phyloP scores from a whole-genome alignment of 2,113 vertebrate species.

The Pelecanus crispus region DNA sequence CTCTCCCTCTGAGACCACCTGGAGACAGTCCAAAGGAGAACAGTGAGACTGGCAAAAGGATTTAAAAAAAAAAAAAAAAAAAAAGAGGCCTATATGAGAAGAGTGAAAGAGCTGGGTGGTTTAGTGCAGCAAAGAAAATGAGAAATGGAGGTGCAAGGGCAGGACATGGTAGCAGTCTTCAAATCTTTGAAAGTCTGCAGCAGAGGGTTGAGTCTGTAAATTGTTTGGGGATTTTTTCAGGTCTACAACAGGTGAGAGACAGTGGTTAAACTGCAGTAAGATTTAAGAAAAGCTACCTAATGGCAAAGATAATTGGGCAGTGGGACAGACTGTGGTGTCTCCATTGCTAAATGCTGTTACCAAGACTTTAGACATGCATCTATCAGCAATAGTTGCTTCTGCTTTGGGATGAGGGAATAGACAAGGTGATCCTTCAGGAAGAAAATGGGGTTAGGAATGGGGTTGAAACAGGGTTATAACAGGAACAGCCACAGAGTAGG shows the following conservation, averaged over 20 bases:
- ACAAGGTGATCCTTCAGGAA: not conserved
- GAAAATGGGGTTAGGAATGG: not conserved
- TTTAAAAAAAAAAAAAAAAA: not conserved
- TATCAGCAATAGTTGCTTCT: not conserved
- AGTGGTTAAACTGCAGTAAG: not conserved
- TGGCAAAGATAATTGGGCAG: not conserved
- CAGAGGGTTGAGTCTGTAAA: not conserved
- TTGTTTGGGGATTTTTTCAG: not conserved
- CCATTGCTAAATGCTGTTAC: rapidly evolving
- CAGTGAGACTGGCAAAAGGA: not conserved
- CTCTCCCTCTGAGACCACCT: not conserved
- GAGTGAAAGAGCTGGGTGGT: not conserved
- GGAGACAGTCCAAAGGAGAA: not conserved
- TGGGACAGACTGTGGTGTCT: not conserved
- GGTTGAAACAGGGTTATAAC: not conserved
- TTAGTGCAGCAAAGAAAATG: not conserved
- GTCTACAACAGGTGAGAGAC: not conserved
- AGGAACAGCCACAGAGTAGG: not conserved
- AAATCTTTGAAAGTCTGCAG: not conserved
- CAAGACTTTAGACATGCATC: rapidly evolving
- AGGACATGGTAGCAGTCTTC: not conserved
- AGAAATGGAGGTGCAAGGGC: not conserved
- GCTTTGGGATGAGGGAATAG: not conserved
- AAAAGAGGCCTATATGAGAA: not conserved
- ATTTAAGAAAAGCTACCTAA: not conserved